Evolutionary conservation across 1,140 invertebrate genomes (phyloP).

Genomic region (Teleogryllus occipitalis): DNA sequence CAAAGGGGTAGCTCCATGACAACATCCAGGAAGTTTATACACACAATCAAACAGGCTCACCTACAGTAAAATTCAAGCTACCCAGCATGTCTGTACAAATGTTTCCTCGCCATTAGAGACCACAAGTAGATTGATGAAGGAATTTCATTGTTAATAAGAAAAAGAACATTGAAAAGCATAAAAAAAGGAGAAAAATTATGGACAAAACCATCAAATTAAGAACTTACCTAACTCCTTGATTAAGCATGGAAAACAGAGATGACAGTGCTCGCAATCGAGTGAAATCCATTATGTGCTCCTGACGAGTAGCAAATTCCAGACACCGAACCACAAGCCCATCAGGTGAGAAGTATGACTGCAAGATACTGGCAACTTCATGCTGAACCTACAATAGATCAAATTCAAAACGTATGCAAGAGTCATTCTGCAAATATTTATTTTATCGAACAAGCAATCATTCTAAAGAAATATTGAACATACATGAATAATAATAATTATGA

Average conservation of each 20-base stretch:
- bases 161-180: too few species aligned
- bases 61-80: too few species aligned
- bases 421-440: not conserved
- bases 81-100: too few species aligned
- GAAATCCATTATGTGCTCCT: conserved; percentile 99
- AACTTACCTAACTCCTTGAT: conserved; percentile 69
- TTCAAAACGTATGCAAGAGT: not conserved
- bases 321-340: conserved; percentile 90
- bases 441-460: too few species aligned
- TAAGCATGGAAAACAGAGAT: conserved; percentile 96
- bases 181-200: not conserved
- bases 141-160: too few species aligned
- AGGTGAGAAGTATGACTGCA: conserved; percentile 77
- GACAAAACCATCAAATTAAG: not conserved
- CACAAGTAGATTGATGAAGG: too few species aligned
- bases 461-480: too few species aligned
- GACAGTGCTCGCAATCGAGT: conserved; percentile 87
- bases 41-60: too few species aligned
- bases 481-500: too few species aligned
- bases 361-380: conserved; percentile 74
- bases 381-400: conserved; percentile 54
- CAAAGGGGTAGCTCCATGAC: too few species aligned
- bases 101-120: too few species aligned
- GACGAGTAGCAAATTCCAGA: conserved; percentile 78
- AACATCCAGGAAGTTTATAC: too few species aligned